A percentile compares a stretch with the other conserved stretches of the same genome.
These are phyloP conservation scores for Clangula hyemalis DNA, from an alignment of 2,797 vertebrate species.

Conservation along the genomic window DNA sequence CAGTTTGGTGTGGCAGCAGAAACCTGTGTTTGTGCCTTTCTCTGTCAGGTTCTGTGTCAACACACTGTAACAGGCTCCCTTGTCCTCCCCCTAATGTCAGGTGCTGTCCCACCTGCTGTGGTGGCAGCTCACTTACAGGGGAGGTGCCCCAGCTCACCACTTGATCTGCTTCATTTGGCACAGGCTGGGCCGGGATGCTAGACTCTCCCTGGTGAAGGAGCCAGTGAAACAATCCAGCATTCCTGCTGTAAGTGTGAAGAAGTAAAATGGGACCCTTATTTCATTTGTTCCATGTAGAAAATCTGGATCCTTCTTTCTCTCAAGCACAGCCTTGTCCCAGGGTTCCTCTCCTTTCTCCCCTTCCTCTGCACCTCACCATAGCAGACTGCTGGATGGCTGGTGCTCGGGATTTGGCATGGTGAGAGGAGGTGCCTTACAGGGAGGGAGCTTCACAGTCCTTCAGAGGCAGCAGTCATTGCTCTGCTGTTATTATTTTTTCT, in stretches of 20 bases:
- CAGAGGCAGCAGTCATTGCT: neutral
- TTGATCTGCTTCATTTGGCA: neutral
- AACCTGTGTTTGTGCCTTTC: accelerated
- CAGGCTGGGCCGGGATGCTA: neutral
- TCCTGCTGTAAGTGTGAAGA: neutral
- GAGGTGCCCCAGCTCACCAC: neutral
- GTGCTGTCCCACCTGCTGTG: neutral
- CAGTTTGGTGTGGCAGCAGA: neutral
- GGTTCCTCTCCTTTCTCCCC: neutral
- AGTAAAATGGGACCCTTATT: neutral
- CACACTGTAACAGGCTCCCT: neutral
- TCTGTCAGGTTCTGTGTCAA: neutral
- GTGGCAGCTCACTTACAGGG: neutral
- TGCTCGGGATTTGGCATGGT: neutral
- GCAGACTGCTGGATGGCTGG: neutral
- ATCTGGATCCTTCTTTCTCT: neutral
- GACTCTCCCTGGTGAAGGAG: neutral
- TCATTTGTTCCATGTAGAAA: neutral
- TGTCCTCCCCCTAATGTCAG: neutral
- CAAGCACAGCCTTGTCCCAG: neutral
- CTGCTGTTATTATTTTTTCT: neutral
- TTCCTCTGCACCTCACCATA: neutral
- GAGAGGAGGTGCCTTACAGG: neutral
- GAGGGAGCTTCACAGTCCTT: neutral
- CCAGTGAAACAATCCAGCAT: accelerated